phyloP scores from a whole-genome alignment of 2,888 invertebrate genomes.

The Villa cingulata region DNA sequence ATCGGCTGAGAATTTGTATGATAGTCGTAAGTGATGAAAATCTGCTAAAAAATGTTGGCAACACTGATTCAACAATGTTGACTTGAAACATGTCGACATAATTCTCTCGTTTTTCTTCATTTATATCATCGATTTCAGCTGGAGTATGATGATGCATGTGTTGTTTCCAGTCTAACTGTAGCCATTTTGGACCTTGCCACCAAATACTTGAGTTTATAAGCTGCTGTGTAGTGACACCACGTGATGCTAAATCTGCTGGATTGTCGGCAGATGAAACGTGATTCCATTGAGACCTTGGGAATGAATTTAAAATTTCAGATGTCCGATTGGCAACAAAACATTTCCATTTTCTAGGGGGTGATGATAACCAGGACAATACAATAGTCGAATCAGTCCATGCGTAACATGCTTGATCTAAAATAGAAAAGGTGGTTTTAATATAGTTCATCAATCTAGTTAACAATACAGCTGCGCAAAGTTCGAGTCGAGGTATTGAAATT shows the following conservation, averaged over 20 bases:
- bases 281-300: slow-evolving; percentile 9
- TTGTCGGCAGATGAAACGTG: slow-evolving; percentile 15
- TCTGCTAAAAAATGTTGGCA: background rate
- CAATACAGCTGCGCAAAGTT: slow-evolving; percentile 12
- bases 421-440: background rate
- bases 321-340: slow-evolving; percentile 18
- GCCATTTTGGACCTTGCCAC: slow-evolving; percentile 14
- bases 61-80: too few species aligned
- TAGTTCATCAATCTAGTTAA: slow-evolving; percentile 3
- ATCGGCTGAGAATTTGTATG: background rate
- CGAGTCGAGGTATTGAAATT: slow-evolving; percentile 10
- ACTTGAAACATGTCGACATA: too few species aligned
- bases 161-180: slow-evolving; percentile 1
- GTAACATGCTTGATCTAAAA: slow-evolving; percentile 3
- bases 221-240: slow-evolving; percentile 11
- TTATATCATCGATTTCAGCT: too few species aligned
- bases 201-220: slow-evolving; percentile 6
- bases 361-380: slow-evolving; percentile 16
- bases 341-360: slow-evolving; percentile 15
- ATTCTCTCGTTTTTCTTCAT: too few species aligned
- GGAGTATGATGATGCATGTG: background rate
- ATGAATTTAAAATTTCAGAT: slow-evolving; percentile 11
- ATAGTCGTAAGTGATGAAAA: background rate
- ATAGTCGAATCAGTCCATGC: slow-evolving; percentile 14
- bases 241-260: slow-evolving; percentile 16